Evolutionary conservation across 2,888 invertebrate genomes (phyloP).

Genomic region (Amblyteles armatorius): DNA sequence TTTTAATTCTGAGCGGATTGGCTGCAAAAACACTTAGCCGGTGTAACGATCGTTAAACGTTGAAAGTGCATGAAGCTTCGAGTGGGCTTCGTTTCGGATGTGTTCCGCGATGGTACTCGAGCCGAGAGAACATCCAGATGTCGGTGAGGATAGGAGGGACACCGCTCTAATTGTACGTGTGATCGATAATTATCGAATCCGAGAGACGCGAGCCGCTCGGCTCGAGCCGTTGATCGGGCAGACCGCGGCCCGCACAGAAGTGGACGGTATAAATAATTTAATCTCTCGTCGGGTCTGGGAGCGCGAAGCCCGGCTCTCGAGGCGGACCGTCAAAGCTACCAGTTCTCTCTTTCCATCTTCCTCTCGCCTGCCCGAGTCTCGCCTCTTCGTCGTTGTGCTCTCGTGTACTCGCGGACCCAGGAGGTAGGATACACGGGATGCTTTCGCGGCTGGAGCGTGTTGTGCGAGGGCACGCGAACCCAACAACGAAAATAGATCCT

Average conservation of each 20-base stretch:
- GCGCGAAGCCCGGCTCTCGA: slow-evolving; percentile 15
- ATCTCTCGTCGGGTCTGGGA: slow-evolving; percentile 61
- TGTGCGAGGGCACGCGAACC: slow-evolving; percentile 30
- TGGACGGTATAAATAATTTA: slow-evolving; percentile 75
- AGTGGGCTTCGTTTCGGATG: slow-evolving; percentile 4
- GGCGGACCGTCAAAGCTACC: slow-evolving; percentile 30
- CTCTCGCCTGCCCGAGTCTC: slow-evolving; percentile 21
- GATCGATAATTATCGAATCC: slow-evolving; percentile 76
- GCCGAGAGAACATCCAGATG: slow-evolving; percentile 63
- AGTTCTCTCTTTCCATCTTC: slow-evolving; percentile 1
- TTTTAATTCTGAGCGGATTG: not conserved
- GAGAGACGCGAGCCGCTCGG: slow-evolving; percentile 28
- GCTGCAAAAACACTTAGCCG: not conserved
- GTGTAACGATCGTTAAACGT: slow-evolving; percentile 38
- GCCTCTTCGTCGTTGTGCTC: slow-evolving; percentile 24
- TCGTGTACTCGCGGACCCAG: slow-evolving; percentile 35
- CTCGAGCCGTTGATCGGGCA: not conserved
- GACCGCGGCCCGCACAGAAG: slow-evolving; percentile 56
- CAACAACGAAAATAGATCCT: slow-evolving; percentile 60
- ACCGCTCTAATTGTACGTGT: slow-evolving; percentile 69
- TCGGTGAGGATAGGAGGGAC: slow-evolving; percentile 27
- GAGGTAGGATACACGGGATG: slow-evolving; percentile 36
- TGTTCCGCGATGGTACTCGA: not conserved
- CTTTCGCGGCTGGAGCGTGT: slow-evolving; percentile 22
- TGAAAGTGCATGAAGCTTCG: slow-evolving; percentile 17